phyloP scores from a whole-genome alignment of 1,140 invertebrate genomes.

The Octopus bimaculoides region DNA sequence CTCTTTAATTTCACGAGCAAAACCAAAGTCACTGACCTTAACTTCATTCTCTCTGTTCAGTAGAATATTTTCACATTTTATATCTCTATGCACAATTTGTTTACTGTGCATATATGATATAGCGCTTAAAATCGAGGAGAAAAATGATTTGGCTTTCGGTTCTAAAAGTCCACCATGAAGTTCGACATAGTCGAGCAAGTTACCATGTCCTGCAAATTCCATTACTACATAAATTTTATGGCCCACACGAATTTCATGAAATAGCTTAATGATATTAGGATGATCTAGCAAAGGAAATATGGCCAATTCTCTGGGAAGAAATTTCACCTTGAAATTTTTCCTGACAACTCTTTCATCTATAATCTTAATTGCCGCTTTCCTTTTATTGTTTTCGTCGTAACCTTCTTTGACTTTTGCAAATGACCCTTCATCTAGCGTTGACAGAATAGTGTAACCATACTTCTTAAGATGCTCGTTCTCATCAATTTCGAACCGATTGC shows the following conservation, averaged over 20 bases:
- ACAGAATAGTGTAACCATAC: conserved; percentile 19
- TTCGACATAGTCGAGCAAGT: not conserved
- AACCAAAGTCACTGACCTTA: conserved; percentile 52
- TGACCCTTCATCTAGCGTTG: conserved; percentile 28
- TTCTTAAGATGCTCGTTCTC: no score
- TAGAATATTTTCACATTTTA: conserved; percentile 36
- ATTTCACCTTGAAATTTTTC: conserved; percentile 75
- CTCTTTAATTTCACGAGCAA: conserved; percentile 50
- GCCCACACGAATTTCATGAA: conserved; percentile 18
- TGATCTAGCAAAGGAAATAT: conserved; percentile 83
- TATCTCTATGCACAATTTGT: conserved; percentile 70
- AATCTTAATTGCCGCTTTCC: conserved; percentile 77
- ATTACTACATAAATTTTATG: not conserved
- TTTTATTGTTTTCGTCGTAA: conserved; percentile 47
- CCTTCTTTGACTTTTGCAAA: conserved; percentile 37
- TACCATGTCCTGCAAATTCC: not conserved
- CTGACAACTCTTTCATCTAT: conserved; percentile 71
- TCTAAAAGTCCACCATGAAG: conserved; percentile 26
- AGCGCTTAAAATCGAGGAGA: conserved; percentile 26
- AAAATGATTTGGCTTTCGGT: conserved; percentile 43
- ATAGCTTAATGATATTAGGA: conserved; percentile 68
- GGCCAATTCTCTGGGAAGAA: conserved; percentile 82
- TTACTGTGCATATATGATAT: conserved; percentile 57
- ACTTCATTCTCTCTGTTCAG: conserved; percentile 38
- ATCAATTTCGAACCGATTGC: no score